These are phyloP conservation scores for Euproctis similis DNA, from an alignment of 2,888 invertebrate species.

Conservation along the genomic window DNA sequence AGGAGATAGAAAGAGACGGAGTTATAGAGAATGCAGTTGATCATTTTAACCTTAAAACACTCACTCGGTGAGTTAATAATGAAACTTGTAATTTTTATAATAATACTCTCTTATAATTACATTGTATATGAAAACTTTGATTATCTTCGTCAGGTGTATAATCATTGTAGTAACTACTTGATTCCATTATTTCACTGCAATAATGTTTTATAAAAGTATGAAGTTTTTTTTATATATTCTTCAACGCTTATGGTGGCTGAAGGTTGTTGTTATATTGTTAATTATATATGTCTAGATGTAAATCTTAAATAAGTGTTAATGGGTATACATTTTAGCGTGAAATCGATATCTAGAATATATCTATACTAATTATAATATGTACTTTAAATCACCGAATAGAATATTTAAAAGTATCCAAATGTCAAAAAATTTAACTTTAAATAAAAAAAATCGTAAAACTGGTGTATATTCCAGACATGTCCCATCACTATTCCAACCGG, in stretches of 20 bases:
- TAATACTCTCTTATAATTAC: slow-evolving; percentile 14
- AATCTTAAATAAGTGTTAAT: slow-evolving; percentile 24
- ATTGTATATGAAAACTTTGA: slow-evolving; percentile 3
- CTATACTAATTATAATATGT: no score
- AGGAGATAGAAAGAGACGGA: no score
- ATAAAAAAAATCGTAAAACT: background rate
- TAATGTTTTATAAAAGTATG: background rate
- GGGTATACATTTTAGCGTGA: slow-evolving; percentile 16
- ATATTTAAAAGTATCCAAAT: no score
- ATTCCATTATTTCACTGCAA: background rate
- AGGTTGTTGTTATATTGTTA: slow-evolving; percentile 17
- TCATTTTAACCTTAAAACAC: slow-evolving; percentile 1
- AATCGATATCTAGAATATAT: no score
- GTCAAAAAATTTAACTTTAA: background rate
- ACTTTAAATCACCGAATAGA: no score
- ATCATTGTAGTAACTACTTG: background rate
- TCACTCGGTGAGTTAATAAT: slow-evolving; percentile 1
- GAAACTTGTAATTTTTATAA: slow-evolving; percentile 4
- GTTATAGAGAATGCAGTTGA: background rate
- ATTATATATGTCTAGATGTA: slow-evolving; percentile 24
- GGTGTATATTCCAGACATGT: slow-evolving; percentile 2
- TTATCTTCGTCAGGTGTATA: background rate
- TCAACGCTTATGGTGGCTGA: slow-evolving; percentile 20
- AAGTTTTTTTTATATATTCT: slow-evolving; percentile 8
- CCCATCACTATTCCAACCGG: slow-evolving; percentile 16